Percentiles rank a stretch among this genome's conserved stretches.
Conservation (phyloP, 1,140 invertebrate genomes). For the Anastatus disparis region DNA sequence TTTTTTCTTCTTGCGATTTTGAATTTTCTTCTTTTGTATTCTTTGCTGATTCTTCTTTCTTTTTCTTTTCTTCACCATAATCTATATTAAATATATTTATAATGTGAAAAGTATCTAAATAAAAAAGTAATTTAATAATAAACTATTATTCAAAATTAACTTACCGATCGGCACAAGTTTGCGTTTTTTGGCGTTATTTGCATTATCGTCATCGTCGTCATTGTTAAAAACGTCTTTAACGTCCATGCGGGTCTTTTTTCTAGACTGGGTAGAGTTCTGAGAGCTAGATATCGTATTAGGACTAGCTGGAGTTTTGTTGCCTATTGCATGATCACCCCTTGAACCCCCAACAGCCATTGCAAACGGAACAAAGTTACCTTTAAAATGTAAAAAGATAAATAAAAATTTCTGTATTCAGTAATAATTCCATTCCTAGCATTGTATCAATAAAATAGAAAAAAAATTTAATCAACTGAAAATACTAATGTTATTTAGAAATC, state of each 20-base stretch:
- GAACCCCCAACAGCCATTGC: slow-evolving; percentile 61
- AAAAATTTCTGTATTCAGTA: no score
- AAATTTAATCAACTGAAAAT: no score
- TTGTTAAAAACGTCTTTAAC: slow-evolving; percentile 92
- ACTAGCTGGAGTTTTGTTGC: slow-evolving; percentile 64
- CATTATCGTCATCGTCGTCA: slow-evolving; percentile 85
- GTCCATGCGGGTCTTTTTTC: slow-evolving; percentile 81
- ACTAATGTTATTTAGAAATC: no score
- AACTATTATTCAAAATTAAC: slow-evolving; percentile 24
- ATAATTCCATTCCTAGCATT: no score
- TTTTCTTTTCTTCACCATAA: slow-evolving; percentile 75
- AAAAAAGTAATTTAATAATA: slow-evolving; percentile 25
- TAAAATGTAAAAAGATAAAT: no score
- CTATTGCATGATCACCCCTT: slow-evolving; percentile 56
- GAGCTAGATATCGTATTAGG: slow-evolving; percentile 51
- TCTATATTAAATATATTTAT: slow-evolving; percentile 60
- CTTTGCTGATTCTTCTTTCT: slow-evolving; percentile 69
- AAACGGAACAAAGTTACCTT: slow-evolving; percentile 65
- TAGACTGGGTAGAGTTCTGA: slow-evolving; percentile 53
- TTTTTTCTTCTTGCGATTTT: slow-evolving; percentile 92
- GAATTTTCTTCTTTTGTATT: slow-evolving; percentile 74
- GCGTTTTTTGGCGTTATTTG: slow-evolving; percentile 76
- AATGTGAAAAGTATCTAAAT: no score
- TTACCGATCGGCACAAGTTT: slow-evolving; percentile 85
- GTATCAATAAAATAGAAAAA: no score